Evolutionary conservation across 2,888 invertebrate genomes (phyloP).

Genomic region (Crioceris asparagi): DNA sequence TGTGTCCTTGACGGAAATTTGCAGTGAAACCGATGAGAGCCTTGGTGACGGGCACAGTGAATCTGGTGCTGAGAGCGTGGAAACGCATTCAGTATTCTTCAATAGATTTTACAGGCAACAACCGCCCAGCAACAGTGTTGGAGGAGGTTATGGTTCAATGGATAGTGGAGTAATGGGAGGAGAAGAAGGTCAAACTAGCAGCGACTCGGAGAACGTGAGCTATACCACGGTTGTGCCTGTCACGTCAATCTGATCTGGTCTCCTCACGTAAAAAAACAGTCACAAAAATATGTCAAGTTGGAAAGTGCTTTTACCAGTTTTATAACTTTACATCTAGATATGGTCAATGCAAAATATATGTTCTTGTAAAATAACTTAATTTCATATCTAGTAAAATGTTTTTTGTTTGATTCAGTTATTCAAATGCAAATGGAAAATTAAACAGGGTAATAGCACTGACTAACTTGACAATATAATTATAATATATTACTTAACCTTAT

Average conservation of each 20-base stretch:
- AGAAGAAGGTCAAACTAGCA: conserved; percentile 30
- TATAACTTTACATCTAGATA: too few relatives aligned
- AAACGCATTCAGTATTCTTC: conserved; percentile 79
- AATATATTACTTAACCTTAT: too few relatives aligned
- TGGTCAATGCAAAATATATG: too few relatives aligned
- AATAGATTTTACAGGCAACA: conserved; percentile 62
- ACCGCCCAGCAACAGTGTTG: conserved; percentile 13
- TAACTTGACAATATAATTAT: too few relatives aligned
- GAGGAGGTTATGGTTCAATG: conserved; percentile 27
- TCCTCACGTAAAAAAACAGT: too few relatives aligned
- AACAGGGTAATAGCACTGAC: too few relatives aligned
- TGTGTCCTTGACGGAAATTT: conserved; percentile 33
- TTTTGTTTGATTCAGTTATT: too few relatives aligned
- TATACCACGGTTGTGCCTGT: conserved; percentile 35
- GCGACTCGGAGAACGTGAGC: conserved; percentile 41
- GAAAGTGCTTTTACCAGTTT: too few relatives aligned
- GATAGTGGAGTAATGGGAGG: conserved; percentile 35
- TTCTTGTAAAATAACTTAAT: too few relatives aligned
- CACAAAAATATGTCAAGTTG: too few relatives aligned
- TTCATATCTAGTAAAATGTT: too few relatives aligned
- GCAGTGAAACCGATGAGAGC: conserved; percentile 68
- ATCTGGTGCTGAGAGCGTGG: conserved; percentile 78
- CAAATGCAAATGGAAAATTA: too few relatives aligned
- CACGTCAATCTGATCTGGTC: conserved; percentile 3
- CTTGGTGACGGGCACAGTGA: conserved; percentile 73